phyloP scores from a whole-genome alignment of 2,888 invertebrate species.

The Dynastes tityus region DNA sequence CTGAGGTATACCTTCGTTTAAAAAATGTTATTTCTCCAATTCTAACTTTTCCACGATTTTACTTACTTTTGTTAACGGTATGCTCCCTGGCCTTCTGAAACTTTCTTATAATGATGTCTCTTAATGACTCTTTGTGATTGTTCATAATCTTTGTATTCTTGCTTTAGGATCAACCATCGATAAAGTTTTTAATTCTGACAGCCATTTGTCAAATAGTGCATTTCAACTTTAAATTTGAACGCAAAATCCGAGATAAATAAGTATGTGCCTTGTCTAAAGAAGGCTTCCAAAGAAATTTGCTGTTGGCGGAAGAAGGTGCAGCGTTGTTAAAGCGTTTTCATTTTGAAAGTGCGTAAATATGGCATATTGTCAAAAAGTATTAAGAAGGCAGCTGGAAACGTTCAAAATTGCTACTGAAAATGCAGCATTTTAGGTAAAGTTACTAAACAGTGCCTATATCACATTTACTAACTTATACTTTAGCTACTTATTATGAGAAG shows the following conservation, averaged over 20 bases:
- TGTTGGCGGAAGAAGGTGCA: no score
- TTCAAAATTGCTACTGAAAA: no score
- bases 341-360: no score
- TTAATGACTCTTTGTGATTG: not conserved
- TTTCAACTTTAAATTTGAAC: not conserved
- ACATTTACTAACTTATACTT: no score
- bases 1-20: slow-evolving; percentile 13
- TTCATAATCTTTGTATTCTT: not conserved
- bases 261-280: not conserved
- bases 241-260: not conserved
- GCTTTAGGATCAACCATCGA: not conserved
- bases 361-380: no score
- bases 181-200: not conserved
- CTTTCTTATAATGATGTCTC: not conserved
- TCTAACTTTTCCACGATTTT: not conserved
- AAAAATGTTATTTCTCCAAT: not conserved
- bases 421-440: no score
- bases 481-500: no score
- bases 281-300: no score
- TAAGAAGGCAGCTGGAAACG: no score
- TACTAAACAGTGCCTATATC: no score
- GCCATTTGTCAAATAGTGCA: not conserved
- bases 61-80: not conserved
- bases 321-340: no score
- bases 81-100: not conserved